phyloP scores from a whole-genome alignment of 2,888 invertebrate genomes.

The Tenthredo amoena region DNA sequence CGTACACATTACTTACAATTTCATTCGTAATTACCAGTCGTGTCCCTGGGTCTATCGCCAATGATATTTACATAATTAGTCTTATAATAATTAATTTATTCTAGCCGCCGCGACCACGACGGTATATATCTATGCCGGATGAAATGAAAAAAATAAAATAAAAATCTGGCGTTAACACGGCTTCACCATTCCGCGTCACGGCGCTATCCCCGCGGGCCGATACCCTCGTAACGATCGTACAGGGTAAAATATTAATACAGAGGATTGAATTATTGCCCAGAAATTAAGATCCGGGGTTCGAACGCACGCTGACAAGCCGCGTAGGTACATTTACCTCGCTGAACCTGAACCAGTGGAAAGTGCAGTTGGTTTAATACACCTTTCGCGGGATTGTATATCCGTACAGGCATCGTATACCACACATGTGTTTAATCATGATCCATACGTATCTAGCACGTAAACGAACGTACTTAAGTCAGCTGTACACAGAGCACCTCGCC shows the following conservation, averaged over 20 bases:
- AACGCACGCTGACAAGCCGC: conserved; percentile 51
- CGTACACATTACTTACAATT: conserved; percentile 35
- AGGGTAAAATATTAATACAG: conserved; percentile 40
- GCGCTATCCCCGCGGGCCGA: background rate
- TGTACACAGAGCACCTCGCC: conserved; percentile 9
- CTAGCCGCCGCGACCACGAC: background rate
- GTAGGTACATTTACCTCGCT: conserved; percentile 26
- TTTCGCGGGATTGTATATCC: background rate
- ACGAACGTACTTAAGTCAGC: conserved; percentile 33
- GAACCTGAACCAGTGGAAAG: background rate
- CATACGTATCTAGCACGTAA: conserved; percentile 31
- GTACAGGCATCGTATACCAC: background rate
- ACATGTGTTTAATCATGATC: background rate
- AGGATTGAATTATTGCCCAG: conserved; percentile 46
- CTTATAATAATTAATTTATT: conserved; percentile 48
- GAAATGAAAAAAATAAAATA: background rate
- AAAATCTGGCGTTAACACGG: conserved; percentile 26
- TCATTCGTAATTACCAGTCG: conserved; percentile 46
- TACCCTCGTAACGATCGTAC: background rate
- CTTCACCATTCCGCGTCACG: conserved; percentile 12
- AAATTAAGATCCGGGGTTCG: conserved; percentile 51
- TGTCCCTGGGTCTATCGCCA: conserved; percentile 27
- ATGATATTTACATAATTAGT: conserved; percentile 51
- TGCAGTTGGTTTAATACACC: conserved; percentile 2
- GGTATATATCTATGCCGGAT: background rate